Conservation (phyloP, 2,797 vertebrate genomes). For the Sebastes paucispinis region DNA sequence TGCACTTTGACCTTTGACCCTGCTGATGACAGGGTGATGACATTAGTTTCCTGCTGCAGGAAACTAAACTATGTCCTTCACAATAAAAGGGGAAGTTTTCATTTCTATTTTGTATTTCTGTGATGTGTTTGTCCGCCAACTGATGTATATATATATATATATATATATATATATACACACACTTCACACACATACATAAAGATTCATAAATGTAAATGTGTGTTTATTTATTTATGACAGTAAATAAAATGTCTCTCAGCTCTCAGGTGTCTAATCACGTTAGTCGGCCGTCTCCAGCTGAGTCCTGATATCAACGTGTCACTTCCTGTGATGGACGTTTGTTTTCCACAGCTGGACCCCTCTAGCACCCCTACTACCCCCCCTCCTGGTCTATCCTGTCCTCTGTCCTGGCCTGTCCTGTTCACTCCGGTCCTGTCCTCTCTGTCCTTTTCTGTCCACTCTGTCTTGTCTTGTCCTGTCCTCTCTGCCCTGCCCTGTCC, state of each 20-base stretch:
- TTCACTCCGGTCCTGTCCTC: no score
- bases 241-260: background rate
- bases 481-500: no score
- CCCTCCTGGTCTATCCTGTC: no score
- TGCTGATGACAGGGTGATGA: background rate
- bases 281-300: conserved; percentile 42
- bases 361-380: no score
- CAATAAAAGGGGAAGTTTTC: background rate
- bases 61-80: background rate
- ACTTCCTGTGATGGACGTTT: no score
- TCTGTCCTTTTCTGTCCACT: no score
- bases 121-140: no score
- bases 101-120: no score
- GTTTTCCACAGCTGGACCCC: background rate
- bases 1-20: background rate
- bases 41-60: background rate
- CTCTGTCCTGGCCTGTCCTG: no score
- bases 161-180: background rate
- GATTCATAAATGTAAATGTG: background rate
- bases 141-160: no score
- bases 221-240: background rate
- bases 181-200: background rate
- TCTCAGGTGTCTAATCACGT: conserved; percentile 24
- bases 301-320: background rate
- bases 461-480: no score